Base-by-base conservation (phyloP, 1,140 invertebrate species). In the Tetramorium parvispinum region DNA sequence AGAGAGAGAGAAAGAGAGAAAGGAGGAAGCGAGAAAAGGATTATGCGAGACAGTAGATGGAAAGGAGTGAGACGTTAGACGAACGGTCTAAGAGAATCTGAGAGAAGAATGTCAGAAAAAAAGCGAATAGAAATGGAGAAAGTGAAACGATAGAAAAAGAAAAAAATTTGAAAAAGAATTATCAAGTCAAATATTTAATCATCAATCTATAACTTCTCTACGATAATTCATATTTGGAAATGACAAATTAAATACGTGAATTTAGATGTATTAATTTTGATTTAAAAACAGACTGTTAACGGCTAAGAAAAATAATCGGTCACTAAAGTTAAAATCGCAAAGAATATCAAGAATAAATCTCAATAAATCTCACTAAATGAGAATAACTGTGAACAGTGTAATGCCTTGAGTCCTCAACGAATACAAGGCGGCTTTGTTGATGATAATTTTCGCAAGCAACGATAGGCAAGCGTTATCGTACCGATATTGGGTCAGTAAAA, bases 151-250 rank as follows among this genome's bases (percentile, higher is more conserved):
- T 18, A 49, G 32, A 73, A 87, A 82, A 77, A 91, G 11, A 13
- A 24, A 87, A 85, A 68, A 73, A 18, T 49, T 77, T 55, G 21
- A 57, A 71, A 49, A 71, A 78, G 32, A 21, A 68, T 77, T 32
- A 87, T 59, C 27, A 65, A 81, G 83, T 87, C 53, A 79, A 87
- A 87, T 86, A 68, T 85, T 79, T 70, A 83, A 89, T 68, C 85
- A 43, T 57, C 16, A 40, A 18, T 46, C 10, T n/a, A 82, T 78
- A 79, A 85, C 86, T 86, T 81, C 21, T 87, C 24, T 27, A 27
- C 27, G 43, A 68, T 24, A 3, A 81, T 66, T 68, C 10, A 11
- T 24, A 46, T 37, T 6, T 51, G 13, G 43, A 32, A 32, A 32
- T 4, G 21, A 70, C 18, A 53, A 46, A 46, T 53, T 53, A 53